phyloP scores from a whole-genome alignment of 2,888 invertebrate genomes.

The Bruchidius siliquastri region DNA sequence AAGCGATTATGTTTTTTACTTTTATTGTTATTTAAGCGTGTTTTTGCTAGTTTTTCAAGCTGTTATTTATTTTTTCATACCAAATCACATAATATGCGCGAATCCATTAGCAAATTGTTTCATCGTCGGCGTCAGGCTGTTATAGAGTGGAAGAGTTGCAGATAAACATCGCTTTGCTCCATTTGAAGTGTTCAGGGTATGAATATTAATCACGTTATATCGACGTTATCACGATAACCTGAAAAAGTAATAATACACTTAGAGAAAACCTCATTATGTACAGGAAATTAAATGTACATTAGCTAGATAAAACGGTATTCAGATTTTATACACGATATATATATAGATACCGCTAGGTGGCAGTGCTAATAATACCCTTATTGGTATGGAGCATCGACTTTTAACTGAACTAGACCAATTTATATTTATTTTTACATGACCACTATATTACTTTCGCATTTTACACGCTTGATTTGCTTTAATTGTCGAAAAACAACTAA shows the following conservation, averaged over 20 bases:
- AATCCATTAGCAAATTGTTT: background rate
- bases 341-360: background rate
- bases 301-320: background rate
- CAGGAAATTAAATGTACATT: background rate
- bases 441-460: too few species aligned
- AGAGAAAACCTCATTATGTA: background rate
- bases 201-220: background rate
- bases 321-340: background rate
- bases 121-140: background rate
- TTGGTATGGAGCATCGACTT: too few species aligned
- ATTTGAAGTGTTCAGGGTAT: background rate
- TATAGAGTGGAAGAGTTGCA: background rate
- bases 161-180: background rate
- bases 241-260: background rate
- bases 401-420: too few species aligned
- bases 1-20: too few species aligned
- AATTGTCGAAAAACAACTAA: too few species aligned
- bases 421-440: too few species aligned
- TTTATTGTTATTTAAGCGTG: too few species aligned
- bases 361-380: background rate
- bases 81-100: background rate
- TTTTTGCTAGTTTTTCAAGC: too few species aligned
- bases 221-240: background rate
- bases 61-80: too few species aligned
- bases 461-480: too few species aligned